Evolutionary conservation across 2,888 invertebrate genomes (phyloP), one percentile per base, ranked within the genome.

Genomic region (Physocephala rufipes): DNA sequence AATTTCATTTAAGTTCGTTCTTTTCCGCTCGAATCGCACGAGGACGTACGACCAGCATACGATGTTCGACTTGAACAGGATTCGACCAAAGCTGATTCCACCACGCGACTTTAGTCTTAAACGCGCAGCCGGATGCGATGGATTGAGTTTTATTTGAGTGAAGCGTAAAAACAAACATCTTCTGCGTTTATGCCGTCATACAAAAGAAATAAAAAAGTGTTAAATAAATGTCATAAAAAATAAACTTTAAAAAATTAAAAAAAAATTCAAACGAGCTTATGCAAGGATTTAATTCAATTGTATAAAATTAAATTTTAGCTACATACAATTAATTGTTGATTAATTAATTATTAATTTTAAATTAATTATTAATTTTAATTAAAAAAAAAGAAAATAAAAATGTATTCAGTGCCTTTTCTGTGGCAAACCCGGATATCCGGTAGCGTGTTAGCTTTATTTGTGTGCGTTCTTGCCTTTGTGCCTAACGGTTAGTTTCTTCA

Each of bases 91-190:
- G 9, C 36, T 36, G 36, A 7, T 36, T 4, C 5, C 43, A 24
- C 53, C 16, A 58, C 36, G 64, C 58, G 45, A 24, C 36, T 74
- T 78, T 70, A 79, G 77, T 81, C 79, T 75, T 77, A 77, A 74
- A 75, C 76, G 78, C 79, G 73, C 77, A 71, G 77, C 73, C 76
- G 67, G 76, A 75, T 68, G 65, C 36, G 66, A 74, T 70, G 73
- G 55, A 70, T 72, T 19, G 62, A 59, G 59, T 26, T 59, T 59
- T n/a, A n/a, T 16, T n/a, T 13, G 30, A 16, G 49, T 28, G 21
- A 58, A 55, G n/a, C 43, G 51, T 9, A 21, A 15, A 51, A n/a
- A 9, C 24, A n/a, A 49, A 16, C 49, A 5, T 15, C 9, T 28
- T 58, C 16, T 24, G 16, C 16, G 24, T 13, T 5, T 58, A n/a